These are phyloP conservation scores for Eurosta solidaginis DNA, from an alignment of 1,140 invertebrate genomes.

Conservation along the genomic window DNA sequence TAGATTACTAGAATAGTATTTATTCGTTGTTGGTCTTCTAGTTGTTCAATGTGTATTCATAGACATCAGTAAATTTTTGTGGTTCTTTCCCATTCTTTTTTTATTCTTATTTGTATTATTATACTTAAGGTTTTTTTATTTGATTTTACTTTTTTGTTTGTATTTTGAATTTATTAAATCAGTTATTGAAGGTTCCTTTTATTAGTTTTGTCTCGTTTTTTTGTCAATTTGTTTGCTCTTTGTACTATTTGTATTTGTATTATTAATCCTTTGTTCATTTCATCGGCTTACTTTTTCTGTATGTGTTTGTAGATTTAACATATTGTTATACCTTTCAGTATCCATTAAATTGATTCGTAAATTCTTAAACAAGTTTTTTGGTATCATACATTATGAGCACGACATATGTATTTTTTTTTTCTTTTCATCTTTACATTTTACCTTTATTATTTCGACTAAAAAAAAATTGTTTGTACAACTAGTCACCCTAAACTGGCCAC, in stretches of 20 bases:
- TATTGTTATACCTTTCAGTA: not conserved
- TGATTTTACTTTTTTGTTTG: not conserved
- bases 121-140: not conserved
- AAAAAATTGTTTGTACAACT: no score
- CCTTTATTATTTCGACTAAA: not conserved
- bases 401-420: not conserved
- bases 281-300: not conserved
- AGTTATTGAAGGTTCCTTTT: not conserved
- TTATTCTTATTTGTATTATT: not conserved
- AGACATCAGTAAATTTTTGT: not conserved
- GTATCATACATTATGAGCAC: not conserved
- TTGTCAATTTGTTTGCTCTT: not conserved
- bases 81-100: not conserved
- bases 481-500: no score
- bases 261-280: not conserved
- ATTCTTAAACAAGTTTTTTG: not conserved
- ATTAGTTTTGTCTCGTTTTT: not conserved
- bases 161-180: conserved; percentile 1
- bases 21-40: not conserved
- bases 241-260: not conserved
- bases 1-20: not conserved
- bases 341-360: not conserved
- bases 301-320: not conserved
- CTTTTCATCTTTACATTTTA: not conserved
- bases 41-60: not conserved